Base-by-base conservation (phyloP, 2,113 vertebrate genomes). In the Xenopus laevis region DNA sequence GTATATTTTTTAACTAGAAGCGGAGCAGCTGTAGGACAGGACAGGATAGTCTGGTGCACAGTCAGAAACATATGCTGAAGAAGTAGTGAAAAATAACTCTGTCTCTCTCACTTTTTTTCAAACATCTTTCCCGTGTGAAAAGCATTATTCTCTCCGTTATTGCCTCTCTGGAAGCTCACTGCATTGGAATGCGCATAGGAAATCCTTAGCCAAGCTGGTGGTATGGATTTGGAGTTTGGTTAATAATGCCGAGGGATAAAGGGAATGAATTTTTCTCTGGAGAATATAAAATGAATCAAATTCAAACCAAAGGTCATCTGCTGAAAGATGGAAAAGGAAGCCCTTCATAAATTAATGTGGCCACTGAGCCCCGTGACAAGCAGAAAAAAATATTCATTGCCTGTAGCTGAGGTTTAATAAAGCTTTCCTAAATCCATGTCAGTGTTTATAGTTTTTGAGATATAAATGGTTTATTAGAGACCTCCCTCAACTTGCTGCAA, bases 171-270 rank as follows among this genome's bases (percentile, higher is more conserved):
- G 74, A 70, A 77, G 67, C 66, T 77, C 67, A 70, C 66, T 64
- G 60, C 66, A 33, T 69, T 63, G 74, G 74, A 77, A 77, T 77
- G 74, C 59, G 60, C 16, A 55, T n/a, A 77, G 66, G 15, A 77
- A 77, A 77, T 68, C 74, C 74, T 77, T 57, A 9, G 59, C 74
- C 74, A 76, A 70, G 74, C 74, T 76, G 74, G 74, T 70, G 74
- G 59, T 64, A 77, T 77, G 67, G 60, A 58, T 70, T 70, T 33
- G 66, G 59, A 70, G 66, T 77, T 60, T 74, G 72, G 65, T 30
- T 57, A 70, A 70, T 77, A 77, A 77, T 70, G 62, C 46, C 11
- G 27, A 46, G 74, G 74, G 74, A 77, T 77, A 68, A 77, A 71
- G 70, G 44, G 44, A 71, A 60, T 61, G 70, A 63, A 60, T 47